phyloP scores from a whole-genome alignment of 2,888 invertebrate genomes.

The Lochmaea capreae region DNA sequence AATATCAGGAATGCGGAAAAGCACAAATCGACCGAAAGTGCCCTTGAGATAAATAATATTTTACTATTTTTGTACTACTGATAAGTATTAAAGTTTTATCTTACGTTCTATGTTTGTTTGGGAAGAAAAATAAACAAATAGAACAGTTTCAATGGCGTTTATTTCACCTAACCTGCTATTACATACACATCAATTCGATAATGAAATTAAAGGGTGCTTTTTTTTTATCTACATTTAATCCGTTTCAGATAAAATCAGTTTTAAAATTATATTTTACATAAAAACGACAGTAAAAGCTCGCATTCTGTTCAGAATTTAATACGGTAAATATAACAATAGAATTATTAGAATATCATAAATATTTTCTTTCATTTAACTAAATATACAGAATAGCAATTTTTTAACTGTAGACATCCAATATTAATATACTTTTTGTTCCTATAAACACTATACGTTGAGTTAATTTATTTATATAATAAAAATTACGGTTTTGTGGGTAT shows the following conservation, averaged over 20 bases:
- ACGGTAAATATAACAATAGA: not conserved
- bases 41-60: slow-evolving; percentile 69
- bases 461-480: not conserved
- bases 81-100: slow-evolving; percentile 12
- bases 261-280: slow-evolving; percentile 3
- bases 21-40: slow-evolving; percentile 97
- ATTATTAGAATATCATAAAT: slow-evolving; percentile 5
- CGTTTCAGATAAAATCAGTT: slow-evolving; percentile 1
- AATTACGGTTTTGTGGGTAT: not conserved
- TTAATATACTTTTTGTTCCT: not conserved
- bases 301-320: slow-evolving; percentile 11
- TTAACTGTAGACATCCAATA: not conserved
- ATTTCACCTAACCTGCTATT: slow-evolving; percentile 10
- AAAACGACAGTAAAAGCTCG: not conserved
- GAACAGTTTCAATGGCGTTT: not conserved
- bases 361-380: not conserved
- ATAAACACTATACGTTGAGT: not conserved
- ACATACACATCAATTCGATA: slow-evolving; percentile 28
- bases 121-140: not conserved
- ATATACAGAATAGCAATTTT: slow-evolving; percentile 5
- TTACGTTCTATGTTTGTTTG: no score
- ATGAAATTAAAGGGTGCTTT: slow-evolving; percentile 16
- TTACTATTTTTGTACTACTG: slow-evolving; percentile 1
- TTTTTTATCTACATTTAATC: slow-evolving; percentile 9
- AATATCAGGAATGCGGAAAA: slow-evolving; percentile 98